Percentiles rank a stretch among this genome's conserved stretches.
These are phyloP conservation scores for Rhopalosiphum maidis DNA, from an alignment of 1,140 invertebrate genomes.

Conservation along the genomic window DNA sequence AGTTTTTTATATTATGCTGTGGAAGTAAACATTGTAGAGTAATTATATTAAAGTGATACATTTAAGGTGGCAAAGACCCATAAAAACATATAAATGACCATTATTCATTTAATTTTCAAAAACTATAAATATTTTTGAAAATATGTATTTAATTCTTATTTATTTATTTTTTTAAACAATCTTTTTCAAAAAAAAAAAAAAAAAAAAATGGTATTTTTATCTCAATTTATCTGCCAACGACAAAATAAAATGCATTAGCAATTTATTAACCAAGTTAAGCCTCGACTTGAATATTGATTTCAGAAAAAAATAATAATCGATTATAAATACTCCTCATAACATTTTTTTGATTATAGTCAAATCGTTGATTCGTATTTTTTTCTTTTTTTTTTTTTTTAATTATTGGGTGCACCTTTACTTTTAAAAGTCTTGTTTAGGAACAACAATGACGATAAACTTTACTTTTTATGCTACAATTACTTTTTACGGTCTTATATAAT, in stretches of 20 bases:
- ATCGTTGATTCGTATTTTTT: not conserved
- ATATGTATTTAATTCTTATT: not conserved
- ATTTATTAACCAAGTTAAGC: no score
- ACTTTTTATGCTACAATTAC: not conserved
- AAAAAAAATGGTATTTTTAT: no score
- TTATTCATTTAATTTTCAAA: not conserved
- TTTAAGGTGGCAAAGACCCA: not conserved
- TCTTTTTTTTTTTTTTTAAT: not conserved
- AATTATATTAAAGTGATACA: not conserved
- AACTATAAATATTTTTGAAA: not conserved
- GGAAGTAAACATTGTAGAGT: not conserved
- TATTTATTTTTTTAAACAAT: not conserved
- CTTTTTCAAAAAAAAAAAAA: not conserved
- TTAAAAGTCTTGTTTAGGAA: not conserved
- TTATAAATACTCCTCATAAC: not conserved
- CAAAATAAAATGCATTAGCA: no score
- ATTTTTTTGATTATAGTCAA: not conserved
- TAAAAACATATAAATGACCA: not conserved
- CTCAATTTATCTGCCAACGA: no score
- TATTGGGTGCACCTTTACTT: constrained; percentile 7
- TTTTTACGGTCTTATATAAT: constrained; percentile 18
- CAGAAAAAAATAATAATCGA: not conserved
- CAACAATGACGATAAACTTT: not conserved
- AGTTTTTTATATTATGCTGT: not conserved
- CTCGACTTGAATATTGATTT: not conserved